Conservation (phyloP, 2,113 vertebrate species). For the Esox niger region DNA sequence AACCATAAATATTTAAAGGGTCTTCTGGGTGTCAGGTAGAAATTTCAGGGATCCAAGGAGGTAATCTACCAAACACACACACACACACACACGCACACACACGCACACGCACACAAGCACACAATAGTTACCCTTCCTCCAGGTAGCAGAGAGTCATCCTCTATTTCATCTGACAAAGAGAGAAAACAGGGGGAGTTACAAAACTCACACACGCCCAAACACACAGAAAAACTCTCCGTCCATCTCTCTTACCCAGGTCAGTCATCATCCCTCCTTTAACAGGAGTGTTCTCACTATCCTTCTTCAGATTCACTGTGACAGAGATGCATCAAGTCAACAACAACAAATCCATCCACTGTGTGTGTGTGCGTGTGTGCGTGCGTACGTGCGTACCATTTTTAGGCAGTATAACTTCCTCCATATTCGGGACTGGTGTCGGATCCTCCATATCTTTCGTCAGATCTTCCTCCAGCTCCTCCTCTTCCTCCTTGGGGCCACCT, state of each 20-base stretch:
- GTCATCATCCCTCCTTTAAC: constrained; percentile 96
- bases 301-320: constrained; percentile 89
- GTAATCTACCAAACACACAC: too few relatives aligned
- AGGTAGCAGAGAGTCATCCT: constrained; percentile 84
- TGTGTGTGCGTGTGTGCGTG: neutral
- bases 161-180: constrained; percentile 84
- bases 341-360: neutral
- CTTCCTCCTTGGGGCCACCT: constrained; percentile 87
- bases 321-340: neutral
- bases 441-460: constrained; percentile 99
- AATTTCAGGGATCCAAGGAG: too few relatives aligned
- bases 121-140: constrained; percentile 83
- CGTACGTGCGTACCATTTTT: constrained; percentile 82
- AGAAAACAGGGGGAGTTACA: neutral
- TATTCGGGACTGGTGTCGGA: constrained; percentile 92
- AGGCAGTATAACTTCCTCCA: constrained; percentile 93
- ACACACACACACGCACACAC: constrained; percentile 2
- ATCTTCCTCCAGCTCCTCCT: constrained; percentile 91
- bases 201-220: neutral
- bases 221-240: neutral
- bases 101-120: neutral
- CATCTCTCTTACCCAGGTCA: constrained; percentile 82
- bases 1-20: too few relatives aligned
- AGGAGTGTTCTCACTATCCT: constrained; percentile 96
- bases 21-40: too few relatives aligned